Base-by-base conservation (phyloP, 1,140 invertebrate genomes). In the Listronotus bonariensis region DNA sequence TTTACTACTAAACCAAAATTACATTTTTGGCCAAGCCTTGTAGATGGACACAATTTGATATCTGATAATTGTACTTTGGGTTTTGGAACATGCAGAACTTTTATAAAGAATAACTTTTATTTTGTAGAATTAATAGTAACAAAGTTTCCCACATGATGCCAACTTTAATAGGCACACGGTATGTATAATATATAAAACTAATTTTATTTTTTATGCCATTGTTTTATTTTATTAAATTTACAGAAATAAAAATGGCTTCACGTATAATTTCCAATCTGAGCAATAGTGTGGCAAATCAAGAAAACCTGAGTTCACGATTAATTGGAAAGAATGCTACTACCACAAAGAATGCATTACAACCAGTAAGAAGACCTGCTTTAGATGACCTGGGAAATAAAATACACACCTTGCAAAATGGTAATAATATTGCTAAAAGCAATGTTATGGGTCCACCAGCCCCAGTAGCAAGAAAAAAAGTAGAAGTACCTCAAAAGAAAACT, bases 301-400 rank as follows among this genome's bases (percentile, higher is more conserved):
- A 71, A 64, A 73, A 73, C 55, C 8, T 56, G 34, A 57, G 20
- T 36, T 34, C 58, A 26, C 54, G 42, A 31, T 8, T 58, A 7
- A 45, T 14, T 10, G 58, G 31, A 41, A 70, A 66, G 52, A 26
- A n/a, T n/a, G 14, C 62, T 36, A 26, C 34, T 36, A 36, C 32
- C 26, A 12, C 9, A 56, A 9, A 6, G 1, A 58, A 32, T 43
- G 31, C 20, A 15, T 8, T n/a, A 20, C 26, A 64, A 18, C 41
- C 55, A 8, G 58, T 42, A 31, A 71, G 60, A 43, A 62, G 73
- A 49, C 53, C 65, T 36, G 71, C 68, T 12, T 54, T 74, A 38
- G 73, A 62, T 11, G 71, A 74, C 17, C 26, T 73, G 18, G 68
- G 63, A n/a, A 71, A 74, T 56, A 69, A 64, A 64, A 36, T 71